Evolutionary conservation across 2,113 vertebrate species (phyloP), one percentile per base, ranked within the genome.

Genomic region (Rafetus swinhoei): DNA sequence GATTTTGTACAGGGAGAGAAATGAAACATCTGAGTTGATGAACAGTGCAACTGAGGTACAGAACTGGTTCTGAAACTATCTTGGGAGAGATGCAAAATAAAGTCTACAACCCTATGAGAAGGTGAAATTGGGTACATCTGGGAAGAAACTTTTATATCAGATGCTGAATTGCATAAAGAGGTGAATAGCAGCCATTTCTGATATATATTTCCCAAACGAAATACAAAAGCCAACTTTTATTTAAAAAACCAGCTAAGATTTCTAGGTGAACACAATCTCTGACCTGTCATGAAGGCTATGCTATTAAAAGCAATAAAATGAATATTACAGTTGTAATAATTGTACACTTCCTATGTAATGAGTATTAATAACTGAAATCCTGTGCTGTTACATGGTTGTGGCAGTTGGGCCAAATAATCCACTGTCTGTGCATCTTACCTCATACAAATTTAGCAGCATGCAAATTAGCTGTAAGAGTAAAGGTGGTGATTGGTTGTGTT

Each of bases 321-420:
- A 95, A 90, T 93, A 93, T 92, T 88, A 90, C 87, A 94, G 62
- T 52, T 19, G n/a, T 80, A 88, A 45, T 95, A 84, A 81, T 88
- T 95, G 91, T 95, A 88, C 62, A 72, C 52, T 95, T 95, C 88
- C 72, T 91, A 95, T 95, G 96, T 97, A 96, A 95, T 95, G 94
- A 95, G 85, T 69, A 93, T 72, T 35, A 35, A 18, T 72, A 72
- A 32, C 32, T 72, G 32, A 72, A 72, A 72, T n/a, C 18, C 65
- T n/a, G n/a, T 35, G 18, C 32, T n/a, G n/a, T 72, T 18, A 72
- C 65, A 72, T 72, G n/a, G n/a, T 32, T 72, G n/a, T 72, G 65
- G 65, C 62, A 69, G 65, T 19, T 35, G 65, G 65, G n/a, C n/a
- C 32, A 72, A 72, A 18, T 72, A 35, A 72, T 72, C 65, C n/a